Evolutionary conservation across 2,113 vertebrate genomes (phyloP).

Genomic region (Chloebia gouldiae): DNA sequence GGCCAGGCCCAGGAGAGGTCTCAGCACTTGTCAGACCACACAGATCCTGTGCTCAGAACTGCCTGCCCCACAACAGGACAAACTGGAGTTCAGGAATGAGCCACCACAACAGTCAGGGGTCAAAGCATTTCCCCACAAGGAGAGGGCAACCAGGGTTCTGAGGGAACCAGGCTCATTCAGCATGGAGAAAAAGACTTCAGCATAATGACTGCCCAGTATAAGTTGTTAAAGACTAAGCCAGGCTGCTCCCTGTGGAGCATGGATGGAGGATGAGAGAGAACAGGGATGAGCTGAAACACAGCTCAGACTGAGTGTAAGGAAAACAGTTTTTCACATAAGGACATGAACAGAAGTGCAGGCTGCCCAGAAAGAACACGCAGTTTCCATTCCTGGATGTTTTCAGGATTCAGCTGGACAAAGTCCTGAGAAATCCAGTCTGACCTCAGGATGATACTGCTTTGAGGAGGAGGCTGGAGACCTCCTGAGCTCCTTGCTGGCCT

Average conservation of each 20-base stretch:
- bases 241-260: background rate
- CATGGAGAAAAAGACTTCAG: background rate
- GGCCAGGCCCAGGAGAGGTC: background rate
- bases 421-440: background rate
- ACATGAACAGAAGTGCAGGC: background rate
- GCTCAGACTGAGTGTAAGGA: background rate
- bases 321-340: background rate
- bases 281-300: background rate
- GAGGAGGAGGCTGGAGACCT: background rate
- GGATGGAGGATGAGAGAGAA: background rate
- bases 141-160: too few species aligned
- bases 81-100: background rate
- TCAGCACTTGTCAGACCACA: background rate
- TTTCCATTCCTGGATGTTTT: background rate
- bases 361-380: accelerated
- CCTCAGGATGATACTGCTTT: background rate
- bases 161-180: background rate
- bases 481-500: background rate
- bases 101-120: background rate
- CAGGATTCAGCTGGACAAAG: background rate
- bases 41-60: background rate
- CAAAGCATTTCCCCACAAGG: background rate
- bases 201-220: background rate
- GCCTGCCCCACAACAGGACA: background rate
- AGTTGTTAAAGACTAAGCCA: background rate